These are phyloP conservation scores for Perognathus longimembris DNA, from an alignment of 2,113 vertebrate genomes.

Conservation along the genomic window DNA sequence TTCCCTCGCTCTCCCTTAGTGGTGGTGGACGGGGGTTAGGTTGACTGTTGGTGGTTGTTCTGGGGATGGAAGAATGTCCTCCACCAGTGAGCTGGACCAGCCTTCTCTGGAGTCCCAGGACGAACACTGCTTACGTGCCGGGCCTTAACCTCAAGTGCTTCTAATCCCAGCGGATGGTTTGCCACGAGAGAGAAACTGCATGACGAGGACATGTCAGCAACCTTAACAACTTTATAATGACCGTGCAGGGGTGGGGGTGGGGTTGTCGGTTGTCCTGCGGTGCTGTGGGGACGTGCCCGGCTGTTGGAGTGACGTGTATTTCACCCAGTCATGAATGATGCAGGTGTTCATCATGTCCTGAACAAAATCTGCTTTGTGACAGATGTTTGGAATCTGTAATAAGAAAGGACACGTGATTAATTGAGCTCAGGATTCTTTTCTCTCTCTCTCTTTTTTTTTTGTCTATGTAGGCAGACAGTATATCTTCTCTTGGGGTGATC, in stretches of 20 bases:
- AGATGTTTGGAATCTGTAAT: conserved; percentile 72
- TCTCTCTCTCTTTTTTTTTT: too few relatives aligned
- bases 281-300: background rate
- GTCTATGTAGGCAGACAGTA: background rate
- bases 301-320: background rate
- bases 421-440: conserved; percentile 17
- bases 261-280: fast-evolving
- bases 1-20: too few relatives aligned
- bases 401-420: conserved; percentile 33
- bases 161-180: background rate
- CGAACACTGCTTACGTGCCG: background rate
- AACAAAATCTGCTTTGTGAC: conserved; percentile 71
- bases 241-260: fast-evolving
- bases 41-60: background rate
- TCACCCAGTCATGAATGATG: conserved; percentile 45
- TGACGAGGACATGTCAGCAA: background rate
- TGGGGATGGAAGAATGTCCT: background rate
- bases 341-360: conserved; percentile 67
- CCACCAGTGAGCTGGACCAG: background rate
- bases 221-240: too few relatives aligned
- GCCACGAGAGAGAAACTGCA: background rate
- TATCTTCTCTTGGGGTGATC: conserved; percentile 3
- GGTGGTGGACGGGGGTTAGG: too few relatives aligned
- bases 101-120: background rate
- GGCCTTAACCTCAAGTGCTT: background rate